Conservation (phyloP, 2,113 vertebrate genomes). For the Fulmarus glacialis region DNA sequence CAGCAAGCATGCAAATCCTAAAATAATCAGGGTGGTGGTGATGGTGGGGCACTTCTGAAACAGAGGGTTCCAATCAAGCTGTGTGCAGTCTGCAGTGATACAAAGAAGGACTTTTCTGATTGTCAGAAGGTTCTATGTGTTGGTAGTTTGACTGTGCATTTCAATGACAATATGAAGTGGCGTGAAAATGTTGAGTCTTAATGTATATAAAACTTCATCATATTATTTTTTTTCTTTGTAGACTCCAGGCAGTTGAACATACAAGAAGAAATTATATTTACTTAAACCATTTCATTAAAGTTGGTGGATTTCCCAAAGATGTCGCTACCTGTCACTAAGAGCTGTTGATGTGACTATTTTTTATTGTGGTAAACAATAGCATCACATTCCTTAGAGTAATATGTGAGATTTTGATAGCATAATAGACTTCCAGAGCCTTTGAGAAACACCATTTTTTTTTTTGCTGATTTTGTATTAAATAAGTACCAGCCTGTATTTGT, state of each 20-base stretch:
- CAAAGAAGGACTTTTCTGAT: background rate
- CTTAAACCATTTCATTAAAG: background rate
- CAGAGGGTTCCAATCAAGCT: background rate
- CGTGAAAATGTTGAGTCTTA: background rate
- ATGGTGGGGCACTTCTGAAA: background rate
- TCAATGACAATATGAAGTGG: background rate
- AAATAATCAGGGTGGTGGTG: background rate
- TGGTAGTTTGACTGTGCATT: background rate
- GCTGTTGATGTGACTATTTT: background rate
- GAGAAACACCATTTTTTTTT: background rate
- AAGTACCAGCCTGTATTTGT: conserved; percentile 51
- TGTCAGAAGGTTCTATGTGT: background rate
- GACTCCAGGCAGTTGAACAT: background rate
- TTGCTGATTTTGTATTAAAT: conserved; percentile 53
- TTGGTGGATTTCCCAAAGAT: background rate
- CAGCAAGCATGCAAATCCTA: background rate
- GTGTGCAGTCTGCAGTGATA: conserved; percentile 12
- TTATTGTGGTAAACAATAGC: background rate
- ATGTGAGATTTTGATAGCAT: background rate
- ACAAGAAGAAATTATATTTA: background rate
- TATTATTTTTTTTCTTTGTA: background rate
- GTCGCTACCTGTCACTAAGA: background rate
- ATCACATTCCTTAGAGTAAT: background rate
- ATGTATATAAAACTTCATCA: background rate
- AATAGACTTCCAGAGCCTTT: conserved; percentile 15